Conservation (phyloP, 2,888 invertebrate species). For the Diarsia brunnea region DNA sequence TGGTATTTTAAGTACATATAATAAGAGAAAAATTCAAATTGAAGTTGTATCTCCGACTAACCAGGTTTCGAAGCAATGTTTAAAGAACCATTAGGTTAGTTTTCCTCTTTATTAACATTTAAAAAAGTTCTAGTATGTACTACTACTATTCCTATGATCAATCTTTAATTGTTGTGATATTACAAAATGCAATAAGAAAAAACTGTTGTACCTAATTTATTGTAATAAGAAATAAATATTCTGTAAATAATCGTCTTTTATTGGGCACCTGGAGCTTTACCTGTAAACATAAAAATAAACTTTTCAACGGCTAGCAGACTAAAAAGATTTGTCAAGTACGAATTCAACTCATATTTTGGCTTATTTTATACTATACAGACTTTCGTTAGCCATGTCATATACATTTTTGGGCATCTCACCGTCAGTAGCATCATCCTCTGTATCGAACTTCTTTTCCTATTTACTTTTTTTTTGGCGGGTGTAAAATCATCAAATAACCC, state of each 20-base stretch:
- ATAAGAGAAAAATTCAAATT: not conserved
- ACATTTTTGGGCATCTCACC: too few relatives aligned
- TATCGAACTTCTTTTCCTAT: not conserved
- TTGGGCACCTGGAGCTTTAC: not conserved
- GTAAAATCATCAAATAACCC: too few relatives aligned
- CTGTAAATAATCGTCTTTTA: constrained; percentile 6
- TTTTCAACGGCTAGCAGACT: not conserved
- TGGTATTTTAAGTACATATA: constrained; percentile 26
- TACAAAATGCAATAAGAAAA: not conserved
- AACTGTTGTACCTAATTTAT: constrained; percentile 4
- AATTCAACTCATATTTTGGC: too few relatives aligned
- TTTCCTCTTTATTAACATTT: not conserved
- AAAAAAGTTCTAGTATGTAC: not conserved
- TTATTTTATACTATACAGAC: too few relatives aligned
- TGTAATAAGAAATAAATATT: constrained; percentile 9
- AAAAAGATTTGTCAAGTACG: too few relatives aligned
- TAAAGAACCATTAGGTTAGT: not conserved
- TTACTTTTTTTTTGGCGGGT: too few relatives aligned
- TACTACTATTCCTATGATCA: not conserved
- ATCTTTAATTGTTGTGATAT: not conserved
- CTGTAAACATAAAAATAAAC: not conserved
- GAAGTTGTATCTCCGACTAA: not conserved
- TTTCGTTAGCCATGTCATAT: too few relatives aligned
- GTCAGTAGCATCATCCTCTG: too few relatives aligned
- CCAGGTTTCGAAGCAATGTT: not conserved